phyloP scores from a whole-genome alignment of 2,888 invertebrate species.

The Copidosoma aretas region DNA sequence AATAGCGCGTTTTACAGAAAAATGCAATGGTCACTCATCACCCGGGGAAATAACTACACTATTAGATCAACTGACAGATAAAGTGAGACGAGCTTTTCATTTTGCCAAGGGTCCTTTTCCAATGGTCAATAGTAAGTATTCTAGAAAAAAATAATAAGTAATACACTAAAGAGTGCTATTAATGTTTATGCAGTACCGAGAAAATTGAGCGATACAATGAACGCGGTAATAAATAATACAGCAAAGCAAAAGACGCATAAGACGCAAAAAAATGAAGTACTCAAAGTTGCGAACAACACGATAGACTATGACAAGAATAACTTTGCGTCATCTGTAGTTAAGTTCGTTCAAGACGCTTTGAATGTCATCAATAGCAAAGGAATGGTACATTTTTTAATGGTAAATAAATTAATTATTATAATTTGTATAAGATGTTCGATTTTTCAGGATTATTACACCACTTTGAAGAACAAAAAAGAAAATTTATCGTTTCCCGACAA shows the following conservation, averaged over 20 bases:
- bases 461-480: conserved; percentile 19
- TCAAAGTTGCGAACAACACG: not conserved
- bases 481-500: conserved; percentile 5
- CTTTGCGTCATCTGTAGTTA: conserved; percentile 1
- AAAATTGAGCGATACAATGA: not conserved
- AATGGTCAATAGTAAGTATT: conserved; percentile 24
- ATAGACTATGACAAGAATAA: not conserved
- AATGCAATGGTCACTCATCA: conserved; percentile 15
- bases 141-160: conserved; percentile 1
- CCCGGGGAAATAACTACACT: not conserved
- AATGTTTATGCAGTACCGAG: conserved; percentile 16
- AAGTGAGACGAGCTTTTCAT: conserved; percentile 5
- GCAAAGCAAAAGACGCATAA: not conserved
- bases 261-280: not conserved
- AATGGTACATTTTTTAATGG: conserved; percentile 3
- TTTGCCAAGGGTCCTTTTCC: conserved; percentile 32
- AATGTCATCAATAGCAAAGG: conserved; percentile 20
- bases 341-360: conserved; percentile 28
- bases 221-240: not conserved
- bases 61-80: conserved; percentile 8
- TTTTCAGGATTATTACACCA: conserved; percentile 21
- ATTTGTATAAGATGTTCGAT: not conserved
- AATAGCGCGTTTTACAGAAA: conserved; percentile 14
- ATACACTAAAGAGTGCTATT: not conserved
- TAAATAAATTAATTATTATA: not conserved